These are phyloP conservation scores for Netelia inedita DNA, from an alignment of 2,888 invertebrate genomes.

Conservation along the genomic window DNA sequence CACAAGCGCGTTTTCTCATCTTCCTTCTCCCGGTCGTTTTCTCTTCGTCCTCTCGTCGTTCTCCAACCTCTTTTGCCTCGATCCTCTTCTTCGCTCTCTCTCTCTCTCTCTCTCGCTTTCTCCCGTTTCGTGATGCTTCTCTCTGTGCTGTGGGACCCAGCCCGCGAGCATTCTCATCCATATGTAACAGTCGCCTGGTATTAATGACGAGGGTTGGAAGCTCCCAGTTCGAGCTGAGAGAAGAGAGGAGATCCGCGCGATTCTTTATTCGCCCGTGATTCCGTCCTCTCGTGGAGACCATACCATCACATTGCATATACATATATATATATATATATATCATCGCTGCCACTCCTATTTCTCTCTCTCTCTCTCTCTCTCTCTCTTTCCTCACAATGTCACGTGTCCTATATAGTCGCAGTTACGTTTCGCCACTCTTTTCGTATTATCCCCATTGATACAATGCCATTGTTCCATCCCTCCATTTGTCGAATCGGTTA, in stretches of 20 bases:
- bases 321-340: slow-evolving; percentile 29
- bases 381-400: slow-evolving; percentile 56
- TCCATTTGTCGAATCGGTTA: slow-evolving; percentile 62
- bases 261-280: slow-evolving; percentile 77
- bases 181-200: slow-evolving; percentile 85
- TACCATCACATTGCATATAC: slow-evolving; percentile 45
- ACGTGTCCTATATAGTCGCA: slow-evolving; percentile 22
- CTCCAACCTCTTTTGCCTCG: slow-evolving; percentile 74
- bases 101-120: slow-evolving; percentile 49
- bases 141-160: slow-evolving; percentile 74
- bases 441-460: slow-evolving; percentile 82
- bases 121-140: slow-evolving; percentile 56
- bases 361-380: slow-evolving; percentile 50
- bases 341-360: slow-evolving; percentile 54
- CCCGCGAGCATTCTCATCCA: slow-evolving; percentile 82
- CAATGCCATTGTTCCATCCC: slow-evolving; percentile 79
- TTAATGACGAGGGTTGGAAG: slow-evolving; percentile 83
- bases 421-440: slow-evolving; percentile 79
- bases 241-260: slow-evolving; percentile 72
- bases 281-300: slow-evolving; percentile 54
- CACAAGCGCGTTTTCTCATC: slow-evolving; percentile 74
- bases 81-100: slow-evolving; percentile 56
- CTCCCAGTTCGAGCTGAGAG: slow-evolving; percentile 70
- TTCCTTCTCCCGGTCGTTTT: slow-evolving; percentile 72
- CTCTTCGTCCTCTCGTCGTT: slow-evolving; percentile 77